Conservation (phyloP, 1,140 invertebrate genomes). For the Scaptodrosophila lebanonensis region DNA sequence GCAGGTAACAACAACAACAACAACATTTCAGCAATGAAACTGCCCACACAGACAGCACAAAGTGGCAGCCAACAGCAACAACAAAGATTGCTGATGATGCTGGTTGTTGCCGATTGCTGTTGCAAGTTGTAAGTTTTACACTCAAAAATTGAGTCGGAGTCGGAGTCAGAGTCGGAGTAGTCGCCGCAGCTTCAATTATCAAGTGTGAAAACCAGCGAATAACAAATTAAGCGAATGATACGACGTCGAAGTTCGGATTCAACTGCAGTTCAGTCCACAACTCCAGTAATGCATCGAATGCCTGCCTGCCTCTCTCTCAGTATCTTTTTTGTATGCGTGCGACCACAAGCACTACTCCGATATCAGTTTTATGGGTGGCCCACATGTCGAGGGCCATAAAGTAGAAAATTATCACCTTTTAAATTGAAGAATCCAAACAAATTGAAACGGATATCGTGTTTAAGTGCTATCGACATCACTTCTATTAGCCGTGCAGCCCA, state of each 20-base stretch:
- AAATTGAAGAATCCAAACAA: slow-evolving; percentile 78
- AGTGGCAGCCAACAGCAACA: slow-evolving; percentile 24
- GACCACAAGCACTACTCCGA: slow-evolving; percentile 61
- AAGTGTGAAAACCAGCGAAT: slow-evolving; percentile 76
- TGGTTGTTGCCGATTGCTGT: slow-evolving; percentile 37
- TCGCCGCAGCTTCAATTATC: slow-evolving; percentile 61
- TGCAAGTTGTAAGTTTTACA: slow-evolving; percentile 10
- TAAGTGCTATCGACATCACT: slow-evolving; percentile 77
- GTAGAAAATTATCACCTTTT: slow-evolving; percentile 78
- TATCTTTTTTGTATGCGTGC: slow-evolving; percentile 21
- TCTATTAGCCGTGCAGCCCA: slow-evolving; percentile 63
- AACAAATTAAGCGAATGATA: slow-evolving; percentile 75
- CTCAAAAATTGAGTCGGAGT: too few species aligned
- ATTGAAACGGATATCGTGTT: slow-evolving; percentile 77
- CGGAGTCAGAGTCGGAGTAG: too few species aligned
- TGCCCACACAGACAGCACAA: slow-evolving; percentile 62
- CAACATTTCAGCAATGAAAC: slow-evolving; percentile 63
- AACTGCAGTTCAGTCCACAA: slow-evolving; percentile 25
- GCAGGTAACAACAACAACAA: slow-evolving; percentile 39
- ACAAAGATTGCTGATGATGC: slow-evolving; percentile 41
- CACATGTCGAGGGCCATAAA: slow-evolving; percentile 77
- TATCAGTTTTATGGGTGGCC: slow-evolving; percentile 77
- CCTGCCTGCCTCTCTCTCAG: too few species aligned
- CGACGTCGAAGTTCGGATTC: slow-evolving; percentile 32
- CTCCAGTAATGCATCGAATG: slow-evolving; percentile 61